A percentile compares a stretch with the other conserved stretches of the same genome.
Conservation (phyloP, 2,888 invertebrate genomes). For the Melanotus villosus region DNA sequence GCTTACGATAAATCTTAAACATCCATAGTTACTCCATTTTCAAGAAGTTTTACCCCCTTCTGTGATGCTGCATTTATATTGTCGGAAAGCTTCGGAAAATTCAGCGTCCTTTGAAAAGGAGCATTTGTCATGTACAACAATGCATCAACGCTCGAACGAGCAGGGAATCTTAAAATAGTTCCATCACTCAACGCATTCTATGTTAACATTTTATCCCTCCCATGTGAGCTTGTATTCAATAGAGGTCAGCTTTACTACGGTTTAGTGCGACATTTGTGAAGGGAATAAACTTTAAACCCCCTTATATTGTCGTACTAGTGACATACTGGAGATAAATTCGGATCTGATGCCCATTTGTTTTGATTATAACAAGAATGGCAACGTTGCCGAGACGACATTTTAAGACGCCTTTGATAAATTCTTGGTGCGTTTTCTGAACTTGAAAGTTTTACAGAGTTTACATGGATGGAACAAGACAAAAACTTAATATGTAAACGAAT, state of each 20-base stretch:
- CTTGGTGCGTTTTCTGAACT: no score
- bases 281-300: no score
- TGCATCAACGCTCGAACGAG: conserved; percentile 11
- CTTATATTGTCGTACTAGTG: no score
- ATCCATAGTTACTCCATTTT: not conserved
- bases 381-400: no score
- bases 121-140: conserved; percentile 13
- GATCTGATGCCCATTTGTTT: no score
- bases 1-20: no score
- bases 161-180: conserved; percentile 13
- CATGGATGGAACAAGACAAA: no score
- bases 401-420: no score
- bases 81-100: not conserved
- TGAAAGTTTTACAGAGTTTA: no score
- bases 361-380: no score
- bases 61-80: not conserved
- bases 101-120: conserved; percentile 2
- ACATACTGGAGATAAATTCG: no score
- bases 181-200: not conserved
- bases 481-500: no score
- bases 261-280: not conserved
- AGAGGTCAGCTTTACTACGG: not conserved
- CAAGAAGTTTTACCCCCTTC: not conserved
- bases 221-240: not conserved
- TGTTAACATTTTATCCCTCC: conserved; percentile 6